Evolutionary conservation across 2,888 invertebrate species (phyloP).

Genomic region (Campoplex nolae): DNA sequence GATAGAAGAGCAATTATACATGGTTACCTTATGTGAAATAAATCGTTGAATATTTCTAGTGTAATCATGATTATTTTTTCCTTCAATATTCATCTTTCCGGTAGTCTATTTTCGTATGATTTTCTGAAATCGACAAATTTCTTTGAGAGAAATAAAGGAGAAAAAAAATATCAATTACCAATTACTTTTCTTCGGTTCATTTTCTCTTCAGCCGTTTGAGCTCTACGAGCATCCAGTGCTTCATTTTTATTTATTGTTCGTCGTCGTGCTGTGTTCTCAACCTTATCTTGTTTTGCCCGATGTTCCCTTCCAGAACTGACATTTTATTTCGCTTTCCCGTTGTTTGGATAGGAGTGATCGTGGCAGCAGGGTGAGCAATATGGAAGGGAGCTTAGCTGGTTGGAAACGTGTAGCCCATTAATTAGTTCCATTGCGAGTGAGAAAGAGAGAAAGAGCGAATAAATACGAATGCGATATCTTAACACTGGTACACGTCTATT

Average conservation of each 20-base stretch:
- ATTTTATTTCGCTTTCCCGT: conserved; percentile 57
- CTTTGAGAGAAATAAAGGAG: neutral
- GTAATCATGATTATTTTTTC: too few relatives aligned
- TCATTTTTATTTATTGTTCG: conserved; percentile 16
- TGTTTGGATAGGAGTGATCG: conserved; percentile 22
- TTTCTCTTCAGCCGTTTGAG: neutral
- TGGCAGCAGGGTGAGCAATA: neutral
- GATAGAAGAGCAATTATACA: neutral
- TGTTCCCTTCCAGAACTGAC: conserved; percentile 37
- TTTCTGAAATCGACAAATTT: neutral
- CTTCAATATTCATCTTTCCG: neutral
- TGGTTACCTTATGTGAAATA: neutral
- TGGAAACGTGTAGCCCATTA: conserved; percentile 41
- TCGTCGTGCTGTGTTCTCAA: neutral
- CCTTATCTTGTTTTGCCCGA: conserved; percentile 8
- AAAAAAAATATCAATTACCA: neutral
- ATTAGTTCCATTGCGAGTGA: conserved; percentile 41
- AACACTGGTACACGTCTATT: conserved; percentile 43
- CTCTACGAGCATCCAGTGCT: neutral
- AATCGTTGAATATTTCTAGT: too few relatives aligned
- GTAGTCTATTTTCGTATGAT: neutral
- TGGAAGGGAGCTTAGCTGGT: conserved; percentile 19
- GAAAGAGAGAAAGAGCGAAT: neutral
- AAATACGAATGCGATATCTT: conserved; percentile 53
- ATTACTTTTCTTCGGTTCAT: neutral